Conservation (phyloP, 2,113 vertebrate genomes). For the Seriola aureovittata region DNA sequence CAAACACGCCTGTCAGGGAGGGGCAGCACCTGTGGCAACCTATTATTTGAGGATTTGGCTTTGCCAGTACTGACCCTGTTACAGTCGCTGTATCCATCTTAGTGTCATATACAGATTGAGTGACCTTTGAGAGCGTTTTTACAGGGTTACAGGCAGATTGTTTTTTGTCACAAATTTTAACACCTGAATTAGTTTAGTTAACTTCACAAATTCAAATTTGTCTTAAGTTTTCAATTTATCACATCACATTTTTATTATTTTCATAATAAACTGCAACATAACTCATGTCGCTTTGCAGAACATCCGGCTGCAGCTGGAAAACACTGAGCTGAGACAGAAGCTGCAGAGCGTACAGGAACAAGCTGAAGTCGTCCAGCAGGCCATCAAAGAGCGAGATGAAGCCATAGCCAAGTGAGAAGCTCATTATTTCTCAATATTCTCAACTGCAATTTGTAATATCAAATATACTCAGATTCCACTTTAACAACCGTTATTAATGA, state of each 20-base stretch:
- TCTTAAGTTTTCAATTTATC: neutral
- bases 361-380: conserved; percentile 75
- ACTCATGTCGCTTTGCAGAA: conserved; percentile 52
- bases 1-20: conserved; percentile 23
- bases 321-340: conserved; percentile 60
- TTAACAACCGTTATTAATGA: neutral
- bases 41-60: conserved; percentile 23
- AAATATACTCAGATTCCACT: neutral
- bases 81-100: conserved; percentile 1
- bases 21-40: conserved; percentile 7
- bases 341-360: conserved; percentile 57
- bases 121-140: neutral
- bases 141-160: no score
- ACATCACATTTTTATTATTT: neutral
- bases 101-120: neutral
- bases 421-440: neutral
- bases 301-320: conserved; percentile 73
- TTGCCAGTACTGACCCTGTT: conserved; percentile 4
- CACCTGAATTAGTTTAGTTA: neutral
- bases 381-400: conserved; percentile 88
- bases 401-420: conserved; percentile 88
- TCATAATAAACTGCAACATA: neutral
- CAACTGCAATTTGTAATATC: neutral
- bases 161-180: neutral
- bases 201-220: neutral